phyloP scores from a whole-genome alignment of 2,113 vertebrate species.

The Phalacrocorax aristotelis region DNA sequence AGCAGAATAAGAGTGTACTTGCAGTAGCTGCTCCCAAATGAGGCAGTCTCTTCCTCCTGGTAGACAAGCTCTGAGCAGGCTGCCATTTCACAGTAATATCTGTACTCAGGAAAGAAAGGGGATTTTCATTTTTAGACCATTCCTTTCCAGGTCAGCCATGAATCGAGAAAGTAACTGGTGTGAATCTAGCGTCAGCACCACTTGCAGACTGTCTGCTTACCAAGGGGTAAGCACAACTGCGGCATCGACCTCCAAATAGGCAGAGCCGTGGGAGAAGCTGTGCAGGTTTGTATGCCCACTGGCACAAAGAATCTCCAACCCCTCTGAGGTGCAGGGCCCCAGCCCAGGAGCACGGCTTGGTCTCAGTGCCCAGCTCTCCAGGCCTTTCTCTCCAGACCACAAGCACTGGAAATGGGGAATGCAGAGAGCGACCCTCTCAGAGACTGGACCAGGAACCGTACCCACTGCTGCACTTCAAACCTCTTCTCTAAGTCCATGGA shows the following conservation, averaged over 20 bases:
- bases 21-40: neutral
- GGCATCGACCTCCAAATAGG: neutral
- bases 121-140: neutral
- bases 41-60: neutral
- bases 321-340: neutral
- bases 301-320: neutral
- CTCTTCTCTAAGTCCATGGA: neutral
- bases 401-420: neutral
- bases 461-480: neutral
- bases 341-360: accelerated
- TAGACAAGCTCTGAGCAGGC: neutral
- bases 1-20: neutral
- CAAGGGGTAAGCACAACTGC: neutral
- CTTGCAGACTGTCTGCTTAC: neutral
- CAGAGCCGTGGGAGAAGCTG: neutral
- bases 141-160: neutral
- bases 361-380: neutral
- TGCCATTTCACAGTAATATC: neutral
- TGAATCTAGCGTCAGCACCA: neutral
- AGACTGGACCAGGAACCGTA: neutral
- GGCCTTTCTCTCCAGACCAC: neutral
- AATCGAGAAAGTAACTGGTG: neutral
- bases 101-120: neutral
- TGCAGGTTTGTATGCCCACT: neutral
- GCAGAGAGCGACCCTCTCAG: neutral